Conservation (phyloP, 1,140 invertebrate species). For the Ectropis grisescens region DNA sequence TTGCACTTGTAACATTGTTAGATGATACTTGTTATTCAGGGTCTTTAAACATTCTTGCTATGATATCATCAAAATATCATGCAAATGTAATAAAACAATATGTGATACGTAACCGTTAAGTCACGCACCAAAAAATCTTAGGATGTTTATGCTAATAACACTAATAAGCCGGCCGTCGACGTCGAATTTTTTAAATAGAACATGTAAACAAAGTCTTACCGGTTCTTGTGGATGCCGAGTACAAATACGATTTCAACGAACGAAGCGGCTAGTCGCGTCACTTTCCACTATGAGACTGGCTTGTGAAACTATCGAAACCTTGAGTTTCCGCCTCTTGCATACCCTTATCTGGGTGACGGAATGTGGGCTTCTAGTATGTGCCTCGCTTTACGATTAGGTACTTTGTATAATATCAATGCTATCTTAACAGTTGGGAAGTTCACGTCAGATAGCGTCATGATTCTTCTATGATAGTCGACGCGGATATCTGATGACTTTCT, state of each 20-base stretch:
- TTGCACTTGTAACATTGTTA: too few species aligned
- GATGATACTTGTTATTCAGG: too few species aligned
- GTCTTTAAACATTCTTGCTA: too few species aligned
- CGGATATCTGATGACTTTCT: background rate
- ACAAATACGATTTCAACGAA: conserved; percentile 5
- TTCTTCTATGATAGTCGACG: background rate
- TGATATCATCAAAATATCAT: too few species aligned
- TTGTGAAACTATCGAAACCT: background rate
- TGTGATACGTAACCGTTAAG: too few species aligned
- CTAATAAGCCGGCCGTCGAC: too few species aligned
- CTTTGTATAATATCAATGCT: background rate
- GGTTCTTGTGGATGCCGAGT: conserved; percentile 8
- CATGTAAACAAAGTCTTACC: conserved; percentile 17
- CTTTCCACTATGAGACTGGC: conserved; percentile 12
- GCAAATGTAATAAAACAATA: too few species aligned
- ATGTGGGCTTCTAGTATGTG: conserved; percentile 12
- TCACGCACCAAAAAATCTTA: too few species aligned
- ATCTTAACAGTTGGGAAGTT: background rate
- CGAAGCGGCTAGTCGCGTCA: conserved; percentile 10
- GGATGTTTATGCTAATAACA: too few species aligned
- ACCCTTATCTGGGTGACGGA: conserved; percentile 28
- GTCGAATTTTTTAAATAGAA: conserved; percentile 13
- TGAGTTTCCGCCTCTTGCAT: conserved; percentile 12
- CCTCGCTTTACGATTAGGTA: conserved; percentile 5
- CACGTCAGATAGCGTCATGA: background rate